Base-by-base conservation (phyloP, 2,888 invertebrate genomes). In the Conchocele bisecta region DNA sequence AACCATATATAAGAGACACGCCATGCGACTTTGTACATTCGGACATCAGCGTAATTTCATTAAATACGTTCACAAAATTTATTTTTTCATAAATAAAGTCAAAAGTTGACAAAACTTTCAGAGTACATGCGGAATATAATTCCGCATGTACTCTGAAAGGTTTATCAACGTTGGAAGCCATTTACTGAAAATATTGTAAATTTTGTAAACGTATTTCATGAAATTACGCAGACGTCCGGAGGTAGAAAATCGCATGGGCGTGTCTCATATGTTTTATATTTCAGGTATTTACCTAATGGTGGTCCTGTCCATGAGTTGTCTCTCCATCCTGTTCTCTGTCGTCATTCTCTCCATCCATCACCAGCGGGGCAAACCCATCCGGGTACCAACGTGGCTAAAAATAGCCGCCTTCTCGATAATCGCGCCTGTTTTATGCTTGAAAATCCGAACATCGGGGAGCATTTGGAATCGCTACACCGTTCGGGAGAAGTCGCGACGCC, bases 271-370 rank as follows among this genome's bases (percentile, higher is more conserved):
- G 29, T 41, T 2, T 15, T 28, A 17, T 53, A n/a, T 79, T 79
- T 59, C 58, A 89, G 89, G 89, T 72, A 87, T 89, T 28, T 89
- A 89, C 60, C 79, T 89, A 50, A 88, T 89, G 82, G 84, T 88
- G 2, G 88, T 89, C 1, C 73, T 89, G 66, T 82, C 88, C 7
- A 86, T 88, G 75, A 88, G 88, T 58, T 88, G 89, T 65, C 71
- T 89, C 59, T 89, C 89, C 4, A 89, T 89, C 28, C 74, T 89
- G 9, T 84, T 87, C 13, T 86, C 89, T 1, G 89, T 89, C 17
- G 85, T 86, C 53, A 83, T 89, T 13, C 81, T 89, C 17, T 84
- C 88, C 65, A 81, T 89, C 13, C 88, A 89, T 58, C 89, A 89
- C 63, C 86, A 86, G 63, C 61, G 89, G 51, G 84, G 86, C 17